Percentiles rank a stretch among this genome's conserved stretches.
Evolutionary conservation across 30 jellyfish, hydroid and myxozoan species (phyloP).

Genomic region (Cassiopea andromeda): DNA sequence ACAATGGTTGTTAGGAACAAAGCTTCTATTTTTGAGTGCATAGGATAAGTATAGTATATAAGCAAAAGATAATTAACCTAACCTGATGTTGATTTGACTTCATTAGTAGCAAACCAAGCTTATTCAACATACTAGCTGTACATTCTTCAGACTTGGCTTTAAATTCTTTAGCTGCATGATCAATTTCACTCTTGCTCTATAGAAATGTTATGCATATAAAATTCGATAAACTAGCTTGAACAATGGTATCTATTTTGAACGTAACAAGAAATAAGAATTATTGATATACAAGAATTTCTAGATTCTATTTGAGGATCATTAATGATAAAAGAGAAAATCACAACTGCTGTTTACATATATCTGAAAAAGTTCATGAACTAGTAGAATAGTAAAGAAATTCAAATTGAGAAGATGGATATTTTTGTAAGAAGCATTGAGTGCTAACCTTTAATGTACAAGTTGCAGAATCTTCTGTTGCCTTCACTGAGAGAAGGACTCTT

Average conservation of each 20-base stretch:
- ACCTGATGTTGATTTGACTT: constrained; percentile 55
- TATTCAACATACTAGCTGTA: constrained; percentile 67
- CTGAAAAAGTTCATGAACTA: too few relatives aligned
- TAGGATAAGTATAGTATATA: too few relatives aligned
- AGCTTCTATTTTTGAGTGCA: too few relatives aligned
- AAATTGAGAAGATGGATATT: neutral
- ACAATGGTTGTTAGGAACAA: too few relatives aligned
- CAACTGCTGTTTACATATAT: too few relatives aligned
- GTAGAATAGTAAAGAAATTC: neutral
- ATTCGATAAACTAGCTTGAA: neutral
- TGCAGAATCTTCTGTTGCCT: constrained; percentile 30
- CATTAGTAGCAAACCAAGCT: constrained; percentile 52
- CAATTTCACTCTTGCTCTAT: neutral
- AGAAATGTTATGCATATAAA: neutral
- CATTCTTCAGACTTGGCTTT: constrained; percentile 63
- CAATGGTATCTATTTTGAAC: too few relatives aligned
- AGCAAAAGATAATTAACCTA: neutral
- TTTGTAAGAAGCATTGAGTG: too few relatives aligned
- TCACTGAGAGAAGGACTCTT: constrained; percentile 52
- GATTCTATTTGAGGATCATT: too few relatives aligned
- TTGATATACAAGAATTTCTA: too few relatives aligned
- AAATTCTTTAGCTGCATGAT: constrained; percentile 43
- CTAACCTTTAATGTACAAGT: neutral
- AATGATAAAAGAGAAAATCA: too few relatives aligned
- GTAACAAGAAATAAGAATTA: too few relatives aligned